These are phyloP conservation scores for Aegithalos caudatus DNA, from an alignment of 2,113 vertebrate species.

Conservation along the genomic window DNA sequence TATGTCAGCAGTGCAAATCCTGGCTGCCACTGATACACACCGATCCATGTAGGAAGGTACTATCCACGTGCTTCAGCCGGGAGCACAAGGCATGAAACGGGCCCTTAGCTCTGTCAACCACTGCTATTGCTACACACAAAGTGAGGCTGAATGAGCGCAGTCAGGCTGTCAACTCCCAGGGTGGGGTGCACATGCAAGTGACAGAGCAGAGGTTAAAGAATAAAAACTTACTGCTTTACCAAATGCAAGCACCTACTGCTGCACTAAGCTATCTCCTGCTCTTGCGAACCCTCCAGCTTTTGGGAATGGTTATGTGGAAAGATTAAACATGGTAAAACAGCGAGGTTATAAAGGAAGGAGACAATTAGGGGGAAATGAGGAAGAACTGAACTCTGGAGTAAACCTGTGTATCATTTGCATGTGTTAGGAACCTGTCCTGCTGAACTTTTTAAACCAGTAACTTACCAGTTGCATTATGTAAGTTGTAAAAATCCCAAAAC, in stretches of 20 bases:
- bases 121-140: neutral
- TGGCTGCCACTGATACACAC: neutral
- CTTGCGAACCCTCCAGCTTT: neutral
- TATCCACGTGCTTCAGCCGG: neutral
- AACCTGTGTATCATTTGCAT: neutral
- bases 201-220: neutral
- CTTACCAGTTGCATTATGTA: neutral
- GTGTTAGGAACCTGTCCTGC: neutral
- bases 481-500: neutral
- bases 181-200: neutral
- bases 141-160: neutral
- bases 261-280: neutral
- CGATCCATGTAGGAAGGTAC: neutral
- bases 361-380: neutral
- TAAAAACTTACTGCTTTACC: neutral
- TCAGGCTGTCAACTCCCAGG: neutral
- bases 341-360: neutral
- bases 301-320: neutral
- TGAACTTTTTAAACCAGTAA: neutral
- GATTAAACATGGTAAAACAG: neutral
- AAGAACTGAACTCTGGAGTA: neutral
- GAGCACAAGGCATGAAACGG: slow-evolving; percentile 2
- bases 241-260: neutral
- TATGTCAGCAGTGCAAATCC: neutral
- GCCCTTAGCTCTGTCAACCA: neutral